Evolutionary conservation across 1,140 invertebrate genomes (phyloP), one percentile per base, ranked within the genome.

Genomic region (Ooceraea biroi): DNA sequence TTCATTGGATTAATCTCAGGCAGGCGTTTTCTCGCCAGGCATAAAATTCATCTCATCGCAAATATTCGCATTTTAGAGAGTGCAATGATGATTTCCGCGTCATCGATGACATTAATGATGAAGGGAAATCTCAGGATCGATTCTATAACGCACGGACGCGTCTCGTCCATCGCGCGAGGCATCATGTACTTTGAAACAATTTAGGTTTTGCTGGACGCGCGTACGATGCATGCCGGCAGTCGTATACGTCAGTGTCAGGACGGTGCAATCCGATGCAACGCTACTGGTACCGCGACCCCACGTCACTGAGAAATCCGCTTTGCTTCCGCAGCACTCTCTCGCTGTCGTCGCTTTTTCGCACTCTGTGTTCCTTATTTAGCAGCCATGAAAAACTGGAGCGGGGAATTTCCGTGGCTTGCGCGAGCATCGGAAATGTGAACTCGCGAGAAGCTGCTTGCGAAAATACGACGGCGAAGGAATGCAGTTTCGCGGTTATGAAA

Each of bases 141-240:
- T n/a, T n/a, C 22, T 71, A 78, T 57, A 73, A 36, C 66, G 82
- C 52, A 65, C 17, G 58, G 68, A 83, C 60, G 61, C 50, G 84
- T 87, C 84, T 87, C 60, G 84, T 57, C 48, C 19, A 58, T 65
- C 72, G 63, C 72, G 63, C 78, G 22, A 72, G 65, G 44, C 72
- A 25, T 85, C 82, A 83, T 86, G 88, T 85, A 60, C 80, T 82
- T 86, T 27, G 87, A 86, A 85, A 88, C 86, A 83, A 84, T 89
- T 88, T 83, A 17, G 19, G 12, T 41, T 36, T 36, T n/a, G n/a
- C 17, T 25, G n/a, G 36, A 63, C n/a, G 7, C 14, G n/a, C 30
- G 60, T 36, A 48, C 66, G 30, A 84, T 69, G 74, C 77, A 68
- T 52, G 22, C 25, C 57, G 63, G 55, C 68, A 36, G 57, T 85